Percentiles rank a stretch among this genome's conserved stretches.
Conservation (phyloP, 2,113 vertebrate genomes). For the Falco punctatus region DNA sequence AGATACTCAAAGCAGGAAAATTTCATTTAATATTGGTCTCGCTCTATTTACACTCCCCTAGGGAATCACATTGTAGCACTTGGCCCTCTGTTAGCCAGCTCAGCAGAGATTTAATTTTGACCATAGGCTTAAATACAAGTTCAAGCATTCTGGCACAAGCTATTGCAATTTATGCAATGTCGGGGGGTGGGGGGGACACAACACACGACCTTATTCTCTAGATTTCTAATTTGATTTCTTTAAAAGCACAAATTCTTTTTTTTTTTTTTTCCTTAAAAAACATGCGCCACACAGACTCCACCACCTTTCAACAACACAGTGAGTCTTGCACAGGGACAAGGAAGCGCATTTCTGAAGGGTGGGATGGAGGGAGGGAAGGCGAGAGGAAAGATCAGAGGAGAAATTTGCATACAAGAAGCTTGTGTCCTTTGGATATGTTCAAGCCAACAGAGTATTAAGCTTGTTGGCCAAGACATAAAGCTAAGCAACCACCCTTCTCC, state of each 20-base stretch:
- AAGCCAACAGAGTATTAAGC: background rate
- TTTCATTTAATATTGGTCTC: too few species aligned
- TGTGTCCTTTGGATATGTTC: background rate
- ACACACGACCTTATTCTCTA: background rate
- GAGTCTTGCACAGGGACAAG: background rate
- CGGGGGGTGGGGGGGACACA: too few species aligned
- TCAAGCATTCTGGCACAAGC: background rate
- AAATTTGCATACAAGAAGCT: conserved; percentile 1
- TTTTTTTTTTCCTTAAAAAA: background rate
- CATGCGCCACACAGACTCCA: background rate
- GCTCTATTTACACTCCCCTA: background rate
- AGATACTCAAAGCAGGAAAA: background rate
- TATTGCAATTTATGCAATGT: background rate
- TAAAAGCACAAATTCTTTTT: background rate
- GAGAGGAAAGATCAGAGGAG: background rate
- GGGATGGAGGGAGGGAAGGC: background rate
- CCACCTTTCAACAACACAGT: background rate
- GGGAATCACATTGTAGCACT: accelerated
- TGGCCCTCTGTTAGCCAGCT: background rate
- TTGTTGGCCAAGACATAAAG: conserved; percentile 47
- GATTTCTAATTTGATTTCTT: background rate
- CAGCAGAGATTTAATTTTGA: background rate
- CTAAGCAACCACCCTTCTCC: background rate
- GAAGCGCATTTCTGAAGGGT: background rate
- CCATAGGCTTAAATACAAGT: background rate